Evolutionary conservation across 2,888 invertebrate species (phyloP), one percentile per base, ranked within the genome.

Genomic region (Pandemis corylana): DNA sequence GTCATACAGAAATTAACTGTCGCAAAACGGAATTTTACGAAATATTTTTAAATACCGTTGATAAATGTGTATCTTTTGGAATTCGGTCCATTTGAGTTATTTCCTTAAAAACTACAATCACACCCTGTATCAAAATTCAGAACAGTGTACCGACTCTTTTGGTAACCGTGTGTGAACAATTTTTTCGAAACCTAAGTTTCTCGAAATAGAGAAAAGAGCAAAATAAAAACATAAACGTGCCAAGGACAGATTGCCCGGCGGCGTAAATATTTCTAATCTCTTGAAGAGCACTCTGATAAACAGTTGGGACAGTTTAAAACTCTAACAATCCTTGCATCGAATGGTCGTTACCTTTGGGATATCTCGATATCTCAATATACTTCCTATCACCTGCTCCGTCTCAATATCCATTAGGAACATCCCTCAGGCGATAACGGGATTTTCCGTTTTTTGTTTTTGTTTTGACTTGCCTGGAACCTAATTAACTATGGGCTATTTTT

Each of bases 341-440:
- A 9, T 7, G 9, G 9, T 56, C 56, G 15, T 20, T 15, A 46
- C 12, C 10, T 20, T 20, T 12, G 42, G 28, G 28, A 36, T 36
- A 36, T 36, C 28, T 36, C 28, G 28, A 4, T 36, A 36, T 36
- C 28, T 64, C 44, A 20, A 15, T 56, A 53, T 36, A 7, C 51
- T 44, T 4, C 62, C 42, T 44, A 68, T 63, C 49, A 10, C 15
- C 28, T 10, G 28, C 62, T 68, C 13, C 49, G 56, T 49, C 72
- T 68, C 67, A 63, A 56, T 67, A 53, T 64, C 68, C 63, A 68
- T 73, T 73, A 68, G 42, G 12, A 36, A 20, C 6, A 46, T 49
- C 73, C 63, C 64, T 68, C 49, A 10, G 56, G 59, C 64, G 64
- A 64, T 59, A 49, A 41, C 20, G 41, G 42, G 41, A 15, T 65